These are phyloP conservation scores for Promerops cafer DNA, from an alignment of 2,113 vertebrate genomes.

Conservation along the genomic window DNA sequence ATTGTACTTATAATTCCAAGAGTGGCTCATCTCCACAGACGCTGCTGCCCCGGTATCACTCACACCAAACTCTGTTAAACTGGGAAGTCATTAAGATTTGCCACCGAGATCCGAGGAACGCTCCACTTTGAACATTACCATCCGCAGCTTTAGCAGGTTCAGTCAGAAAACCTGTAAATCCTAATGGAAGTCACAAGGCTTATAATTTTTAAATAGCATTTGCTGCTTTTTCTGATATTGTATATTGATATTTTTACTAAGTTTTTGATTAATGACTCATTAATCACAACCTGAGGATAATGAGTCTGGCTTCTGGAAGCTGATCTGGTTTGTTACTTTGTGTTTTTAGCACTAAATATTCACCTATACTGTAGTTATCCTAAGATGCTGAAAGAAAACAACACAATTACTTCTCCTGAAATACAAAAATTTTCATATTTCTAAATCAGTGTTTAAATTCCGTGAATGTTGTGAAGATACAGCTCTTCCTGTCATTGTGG, in stretches of 20 bases:
- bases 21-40: neutral
- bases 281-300: neutral
- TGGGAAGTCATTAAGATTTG: neutral
- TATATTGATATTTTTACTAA: neutral
- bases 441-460: neutral
- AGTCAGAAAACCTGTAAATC: slow-evolving; percentile 13
- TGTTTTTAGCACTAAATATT: neutral
- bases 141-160: neutral
- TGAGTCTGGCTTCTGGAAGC: neutral
- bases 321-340: neutral
- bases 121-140: neutral
- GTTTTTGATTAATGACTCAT: neutral
- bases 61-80: neutral
- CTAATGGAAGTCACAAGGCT: neutral
- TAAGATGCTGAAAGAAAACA: neutral
- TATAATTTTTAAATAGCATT: neutral
- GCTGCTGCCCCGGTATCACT: neutral
- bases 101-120: neutral
- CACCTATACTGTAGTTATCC: neutral
- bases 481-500: neutral
- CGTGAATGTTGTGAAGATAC: neutral
- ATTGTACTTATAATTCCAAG: neutral
- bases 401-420: neutral
- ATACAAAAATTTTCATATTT: neutral
- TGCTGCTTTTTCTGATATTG: neutral